Base-by-base conservation (phyloP, 2,888 invertebrate species). In the Heliconius ethilla region DNA sequence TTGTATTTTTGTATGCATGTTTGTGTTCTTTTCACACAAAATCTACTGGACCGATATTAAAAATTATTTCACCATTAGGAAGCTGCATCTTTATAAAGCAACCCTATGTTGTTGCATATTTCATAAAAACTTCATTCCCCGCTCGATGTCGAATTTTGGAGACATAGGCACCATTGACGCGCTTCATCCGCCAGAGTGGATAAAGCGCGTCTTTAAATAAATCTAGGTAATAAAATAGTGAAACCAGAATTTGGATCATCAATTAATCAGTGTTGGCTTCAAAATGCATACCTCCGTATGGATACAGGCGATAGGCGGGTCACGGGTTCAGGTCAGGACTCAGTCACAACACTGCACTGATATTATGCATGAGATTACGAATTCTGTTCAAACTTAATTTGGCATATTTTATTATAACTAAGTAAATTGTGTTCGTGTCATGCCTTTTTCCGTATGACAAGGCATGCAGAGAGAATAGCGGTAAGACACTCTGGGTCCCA, bases 281-380 rank as follows among this genome's bases (percentile, higher is more conserved):
- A 67, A 51, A 63, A 75, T 77, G 80, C 79, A 79, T 77, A 74
- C 75, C 81, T 82, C 82, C 82, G 82, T 83, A 78, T 82, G 77
- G 82, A 75, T 55, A 82, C 82, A 78, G 79, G 65, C 63, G 81
- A 82, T 81, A 79, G 40, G 67, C 65, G 69, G 82, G 82, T 79
- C 80, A 74, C 76, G 75, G 76, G 79, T 79, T 79, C 76, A 67
- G 79, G 75, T 79, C 78, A 75, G 75, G 78, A 70, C 76, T 66
- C 75, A 33, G 45, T 13, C 79, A 74, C 33, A 77, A 78, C 79
- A 67, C 62, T 81, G 81, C 81, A 81, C 79, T 79, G 81, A 81
- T 45, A 69, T 81, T 81, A 69, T 75, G 79, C 75, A 79, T 77
- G 37, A 63, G 73, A 77, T 80, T 75, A 75, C 77, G 74, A 70